These are phyloP conservation scores for Arctia plantaginis DNA, from an alignment of 2,888 invertebrate genomes.

Conservation along the genomic window DNA sequence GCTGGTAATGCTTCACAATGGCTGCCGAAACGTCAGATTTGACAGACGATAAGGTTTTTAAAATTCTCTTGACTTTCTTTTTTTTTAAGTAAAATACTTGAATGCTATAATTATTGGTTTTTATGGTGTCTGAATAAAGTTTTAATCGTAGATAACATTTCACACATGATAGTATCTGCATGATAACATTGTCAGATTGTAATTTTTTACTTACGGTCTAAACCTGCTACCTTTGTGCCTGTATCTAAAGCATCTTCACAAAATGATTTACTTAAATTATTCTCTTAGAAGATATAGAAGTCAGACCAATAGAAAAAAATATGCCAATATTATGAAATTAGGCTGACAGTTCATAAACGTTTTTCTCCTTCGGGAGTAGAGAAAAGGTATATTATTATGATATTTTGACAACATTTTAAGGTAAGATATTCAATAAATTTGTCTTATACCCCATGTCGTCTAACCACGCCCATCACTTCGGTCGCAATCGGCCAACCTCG, in stretches of 20 bases:
- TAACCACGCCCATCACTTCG: constrained; percentile 25
- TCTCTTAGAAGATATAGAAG: neutral
- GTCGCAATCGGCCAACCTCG: constrained; percentile 17
- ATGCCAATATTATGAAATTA: neutral
- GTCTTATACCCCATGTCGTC: constrained; percentile 5
- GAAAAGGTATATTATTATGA: neutral
- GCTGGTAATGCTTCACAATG: constrained; percentile 69
- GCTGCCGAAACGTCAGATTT: constrained; percentile 78
- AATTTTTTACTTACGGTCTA: neutral
- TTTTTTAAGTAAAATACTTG: constrained; percentile 50
- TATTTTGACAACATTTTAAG: constrained; percentile 11
- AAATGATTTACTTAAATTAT: neutral
- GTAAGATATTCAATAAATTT: constrained; percentile 7
- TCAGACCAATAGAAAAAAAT: neutral
- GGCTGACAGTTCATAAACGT: neutral
- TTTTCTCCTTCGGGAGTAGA: neutral
- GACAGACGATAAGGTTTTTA: constrained; percentile 70
- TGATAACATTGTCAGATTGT: constrained; percentile 12
- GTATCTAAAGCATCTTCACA: constrained; percentile 1
- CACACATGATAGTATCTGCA: constrained; percentile 18
- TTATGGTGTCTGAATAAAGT: constrained; percentile 27
- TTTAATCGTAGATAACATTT: constrained; percentile 24
- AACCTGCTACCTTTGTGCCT: neutral
- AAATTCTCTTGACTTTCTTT: constrained; percentile 50
- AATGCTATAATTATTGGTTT: constrained; percentile 46